A percentile compares a stretch with the other conserved stretches of the same genome.
These are phyloP conservation scores for Ceryle rudis DNA, from an alignment of 2,797 vertebrate species.

Conservation along the genomic window DNA sequence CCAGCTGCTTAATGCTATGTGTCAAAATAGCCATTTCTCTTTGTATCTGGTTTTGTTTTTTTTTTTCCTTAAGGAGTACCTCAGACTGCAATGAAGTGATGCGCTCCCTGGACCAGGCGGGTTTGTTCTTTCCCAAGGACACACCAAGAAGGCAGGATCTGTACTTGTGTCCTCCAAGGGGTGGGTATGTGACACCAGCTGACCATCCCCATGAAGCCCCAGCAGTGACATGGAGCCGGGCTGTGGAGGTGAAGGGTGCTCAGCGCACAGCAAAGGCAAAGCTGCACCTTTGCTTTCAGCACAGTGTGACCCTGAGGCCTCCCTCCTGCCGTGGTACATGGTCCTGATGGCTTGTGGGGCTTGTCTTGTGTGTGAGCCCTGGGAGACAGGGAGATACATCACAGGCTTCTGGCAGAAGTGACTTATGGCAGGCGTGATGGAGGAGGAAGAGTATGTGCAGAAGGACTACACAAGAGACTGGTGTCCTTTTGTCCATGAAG, in stretches of 20 bases:
- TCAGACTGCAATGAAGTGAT: background rate
- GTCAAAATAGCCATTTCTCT: background rate
- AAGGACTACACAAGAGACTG: too few relatives aligned
- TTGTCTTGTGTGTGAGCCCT: background rate
- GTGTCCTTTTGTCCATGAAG: background rate
- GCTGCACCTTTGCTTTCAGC: background rate
- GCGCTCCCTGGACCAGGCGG: background rate
- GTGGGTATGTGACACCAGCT: background rate
- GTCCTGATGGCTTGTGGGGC: background rate
- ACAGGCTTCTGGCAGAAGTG: background rate
- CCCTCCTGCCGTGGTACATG: background rate
- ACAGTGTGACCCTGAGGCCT: rapidly evolving
- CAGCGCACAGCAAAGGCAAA: rapidly evolving
- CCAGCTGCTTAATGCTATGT: rapidly evolving
- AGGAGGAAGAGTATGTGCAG: background rate
- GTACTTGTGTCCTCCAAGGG: background rate
- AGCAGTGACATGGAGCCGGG: background rate
- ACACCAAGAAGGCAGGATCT: background rate
- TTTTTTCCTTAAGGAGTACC: background rate
- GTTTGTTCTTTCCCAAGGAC: background rate
- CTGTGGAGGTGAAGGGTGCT: background rate
- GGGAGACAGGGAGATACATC: background rate
- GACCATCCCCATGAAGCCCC: background rate
- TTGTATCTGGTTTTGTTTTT: background rate
- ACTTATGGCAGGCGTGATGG: rapidly evolving